Evolutionary conservation across 2,797 vertebrate genomes (phyloP).

Genomic region (Sebastes minor): DNA sequence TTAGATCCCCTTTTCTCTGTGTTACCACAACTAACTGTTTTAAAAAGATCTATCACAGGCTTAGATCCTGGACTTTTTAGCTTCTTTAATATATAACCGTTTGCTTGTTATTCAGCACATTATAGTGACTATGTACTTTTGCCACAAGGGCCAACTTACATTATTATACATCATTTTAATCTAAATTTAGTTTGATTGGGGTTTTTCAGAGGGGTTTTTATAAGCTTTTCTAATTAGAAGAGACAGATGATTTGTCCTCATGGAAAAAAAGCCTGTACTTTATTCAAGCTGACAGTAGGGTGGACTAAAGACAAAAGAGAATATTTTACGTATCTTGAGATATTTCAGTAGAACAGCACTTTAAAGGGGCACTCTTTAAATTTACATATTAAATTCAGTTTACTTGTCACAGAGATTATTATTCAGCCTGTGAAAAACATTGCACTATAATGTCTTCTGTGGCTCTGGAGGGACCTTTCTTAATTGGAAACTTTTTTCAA

Average conservation of each 20-base stretch:
- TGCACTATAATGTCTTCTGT: not conserved
- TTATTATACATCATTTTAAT: not conserved
- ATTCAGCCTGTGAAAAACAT: not conserved
- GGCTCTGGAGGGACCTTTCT: not conserved
- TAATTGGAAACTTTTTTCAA: not conserved
- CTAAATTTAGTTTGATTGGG: not conserved
- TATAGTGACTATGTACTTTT: not conserved
- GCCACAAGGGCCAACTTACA: not conserved
- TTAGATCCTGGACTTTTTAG: not conserved
- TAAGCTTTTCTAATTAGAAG: not conserved
- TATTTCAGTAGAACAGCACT: not conserved
- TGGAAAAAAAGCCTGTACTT: not conserved
- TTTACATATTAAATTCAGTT: not conserved
- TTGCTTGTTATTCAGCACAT: not conserved
- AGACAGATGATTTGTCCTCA: not conserved
- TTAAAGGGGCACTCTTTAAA: not conserved
- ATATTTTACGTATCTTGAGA: not conserved
- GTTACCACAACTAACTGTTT: slow-evolving; percentile 27
- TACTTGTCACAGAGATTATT: not conserved
- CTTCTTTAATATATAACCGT: not conserved
- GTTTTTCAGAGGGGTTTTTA: not conserved
- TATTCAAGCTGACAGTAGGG: not conserved
- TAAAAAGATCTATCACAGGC: not conserved
- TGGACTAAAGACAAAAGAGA: not conserved
- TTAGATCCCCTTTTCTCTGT: slow-evolving; percentile 44